Base-by-base conservation (phyloP, 2,797 vertebrate species). In the Anguilla obscura region DNA sequence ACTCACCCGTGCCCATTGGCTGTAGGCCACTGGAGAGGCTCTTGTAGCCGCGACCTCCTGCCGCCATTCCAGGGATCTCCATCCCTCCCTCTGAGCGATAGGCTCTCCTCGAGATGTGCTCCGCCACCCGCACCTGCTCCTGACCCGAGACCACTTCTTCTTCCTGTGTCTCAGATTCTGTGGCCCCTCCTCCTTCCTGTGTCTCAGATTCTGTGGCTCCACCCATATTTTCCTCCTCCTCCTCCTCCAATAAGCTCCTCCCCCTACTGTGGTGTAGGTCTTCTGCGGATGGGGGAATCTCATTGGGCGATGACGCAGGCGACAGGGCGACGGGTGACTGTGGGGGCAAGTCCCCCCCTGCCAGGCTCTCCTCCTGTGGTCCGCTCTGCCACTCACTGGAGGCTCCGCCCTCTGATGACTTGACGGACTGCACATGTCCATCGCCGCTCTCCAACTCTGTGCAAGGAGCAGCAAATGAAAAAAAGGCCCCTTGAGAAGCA, bases 1-100 rank as follows among this genome's bases (percentile, higher is more conserved):
- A 12, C 92, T 91, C 63, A 95, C 95, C 93, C 90, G 89, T 84
- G 6, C 92, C 90, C 54, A 89, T 79, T 16, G 86, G 85, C 56
- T 87, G 85, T 63, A 21, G 0, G 90, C 76, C 60, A 56, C n/a
- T 60, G 48, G 90, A 89, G 30, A 92, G 87, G 83, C 91, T 93
- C 86, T 90, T 92, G 56, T 90, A 89, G 71, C 91, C 91, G 60
- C 89, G 89, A 1, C 36, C 89, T 79, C 54, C 69, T 21, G 83
- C 88, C 48, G 2, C 30, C 27, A 90, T 27, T n/a, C 9, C 85
- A 3, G 89, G 71, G 45, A 88, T 5, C 30, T 90, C 30, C 3
- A 90, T 80, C 24, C 89, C 85, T 2, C 90, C 92, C 30, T 91
- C 92, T 3, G 95, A 95, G 69, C 33, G 87, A 87, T 88, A 89